Conservation (phyloP, 2,113 vertebrate species). For the Zonotrichia leucophrys region DNA sequence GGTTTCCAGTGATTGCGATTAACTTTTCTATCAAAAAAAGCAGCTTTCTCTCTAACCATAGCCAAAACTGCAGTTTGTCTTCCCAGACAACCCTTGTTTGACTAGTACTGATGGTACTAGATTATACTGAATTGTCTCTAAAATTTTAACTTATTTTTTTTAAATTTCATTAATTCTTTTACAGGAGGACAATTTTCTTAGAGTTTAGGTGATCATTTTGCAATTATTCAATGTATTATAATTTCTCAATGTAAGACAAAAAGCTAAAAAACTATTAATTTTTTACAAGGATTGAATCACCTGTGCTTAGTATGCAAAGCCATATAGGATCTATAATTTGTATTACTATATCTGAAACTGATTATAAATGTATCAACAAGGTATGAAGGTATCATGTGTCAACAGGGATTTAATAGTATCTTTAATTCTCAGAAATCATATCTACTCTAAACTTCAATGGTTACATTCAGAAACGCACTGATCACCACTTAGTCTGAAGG, state of each 20-base stretch:
- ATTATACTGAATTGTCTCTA: not conserved
- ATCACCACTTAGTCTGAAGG: not conserved
- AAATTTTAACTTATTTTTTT: not conserved
- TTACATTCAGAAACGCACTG: not conserved
- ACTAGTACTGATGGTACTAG: not conserved
- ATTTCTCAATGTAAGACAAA: not conserved
- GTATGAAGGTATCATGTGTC: not conserved
- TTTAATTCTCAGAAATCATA: not conserved
- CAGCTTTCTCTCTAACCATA: not conserved
- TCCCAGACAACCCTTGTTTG: not conserved
- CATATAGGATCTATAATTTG: not conserved
- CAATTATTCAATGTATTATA: not conserved
- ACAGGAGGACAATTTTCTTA: not conserved
- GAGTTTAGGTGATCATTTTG: not conserved
- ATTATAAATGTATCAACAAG: not conserved
- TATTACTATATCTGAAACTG: not conserved
- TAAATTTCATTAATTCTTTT: not conserved
- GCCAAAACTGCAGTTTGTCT: not conserved
- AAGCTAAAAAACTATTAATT: not conserved
- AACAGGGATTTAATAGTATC: not conserved
- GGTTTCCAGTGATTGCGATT: not conserved
- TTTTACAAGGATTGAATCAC: not conserved
- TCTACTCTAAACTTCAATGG: not conserved
- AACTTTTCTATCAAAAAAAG: not conserved
- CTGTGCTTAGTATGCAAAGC: not conserved